These are phyloP conservation scores for Ciona savignyi DNA, from an alignment of 23 tunicate species.

Conservation along the genomic window DNA sequence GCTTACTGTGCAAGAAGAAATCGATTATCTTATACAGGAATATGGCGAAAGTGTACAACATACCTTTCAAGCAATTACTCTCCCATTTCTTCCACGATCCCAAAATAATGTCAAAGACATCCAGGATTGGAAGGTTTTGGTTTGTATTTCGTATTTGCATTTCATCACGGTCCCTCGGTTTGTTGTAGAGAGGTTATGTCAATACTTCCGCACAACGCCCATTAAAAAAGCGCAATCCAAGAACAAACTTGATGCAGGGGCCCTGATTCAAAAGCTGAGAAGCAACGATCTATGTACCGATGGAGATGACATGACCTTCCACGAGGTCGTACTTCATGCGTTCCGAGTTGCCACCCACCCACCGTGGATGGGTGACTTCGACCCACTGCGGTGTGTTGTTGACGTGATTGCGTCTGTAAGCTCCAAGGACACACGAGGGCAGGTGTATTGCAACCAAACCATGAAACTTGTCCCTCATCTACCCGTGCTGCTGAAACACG, in stretches of 20 bases:
- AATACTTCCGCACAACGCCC: background rate
- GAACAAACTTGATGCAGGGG: background rate
- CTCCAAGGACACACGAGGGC: constrained; percentile 10
- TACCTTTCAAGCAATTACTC: constrained; percentile 11
- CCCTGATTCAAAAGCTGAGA: background rate
- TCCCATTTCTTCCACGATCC: constrained; percentile 4
- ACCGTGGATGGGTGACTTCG: background rate
- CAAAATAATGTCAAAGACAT: too few relatives aligned
- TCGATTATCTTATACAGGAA: background rate
- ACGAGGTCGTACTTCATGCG: too few relatives aligned
- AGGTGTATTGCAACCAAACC: background rate
- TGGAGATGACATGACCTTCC: background rate
- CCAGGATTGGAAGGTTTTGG: too few relatives aligned
- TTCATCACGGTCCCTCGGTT: too few relatives aligned
- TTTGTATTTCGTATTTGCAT: too few relatives aligned
- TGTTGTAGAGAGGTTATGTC: background rate
- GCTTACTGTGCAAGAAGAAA: background rate
- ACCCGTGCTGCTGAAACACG: background rate
- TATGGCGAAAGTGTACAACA: constrained; percentile 10
- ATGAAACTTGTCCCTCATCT: constrained; percentile 2
- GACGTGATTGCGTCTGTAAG: constrained; percentile 1
- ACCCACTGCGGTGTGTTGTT: constrained; percentile 1
- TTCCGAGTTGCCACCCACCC: too few relatives aligned
- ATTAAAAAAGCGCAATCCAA: background rate
- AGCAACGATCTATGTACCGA: constrained; percentile 12